Evolutionary conservation across 1,140 invertebrate genomes (phyloP), one percentile per base, ranked within the genome.

Genomic region (Lepidurus couesii): DNA sequence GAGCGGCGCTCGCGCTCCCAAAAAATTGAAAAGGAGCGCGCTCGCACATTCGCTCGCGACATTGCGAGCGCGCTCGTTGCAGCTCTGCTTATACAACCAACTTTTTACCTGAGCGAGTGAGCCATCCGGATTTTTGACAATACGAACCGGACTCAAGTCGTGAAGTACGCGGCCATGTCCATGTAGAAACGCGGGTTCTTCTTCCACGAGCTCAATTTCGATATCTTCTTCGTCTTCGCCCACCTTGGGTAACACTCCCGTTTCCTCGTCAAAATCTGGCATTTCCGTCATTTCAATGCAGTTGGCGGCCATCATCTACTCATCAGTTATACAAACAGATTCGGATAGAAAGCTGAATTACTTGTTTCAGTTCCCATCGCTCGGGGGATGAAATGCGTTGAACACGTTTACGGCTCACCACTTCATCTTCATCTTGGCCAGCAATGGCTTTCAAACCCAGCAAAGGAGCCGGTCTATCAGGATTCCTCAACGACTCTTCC

Each of bases 71-170:
- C n/a, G n/a, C n/a, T n/a, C n/a, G n/a, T n/a, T n/a, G 5, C 34
- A 34, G 34, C 34, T 34, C n/a, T 34, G 34, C 34, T 34, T 34
- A 3, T 34, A 34, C 34, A 34, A 34, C 34, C 3, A 34, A 4
- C 3, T 4, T 34, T 34, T 34, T 79, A 80, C 53, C 77, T 95
- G 98, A 0, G 97, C 97, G 21, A 99, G 86, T 0, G 96, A 98
- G 0, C 98, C 98, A 87, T 98, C 96, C 10, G 98, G 98, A 88
- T 99, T 99, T 86, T 99, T 99, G 0, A 99, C 97, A 82, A 99
- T 99, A 83, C 98, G 89, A 6, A 93, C 90, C 2, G 98, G 98
- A 82, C 95, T 97, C 0, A 99, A 86, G 84, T 99, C 97, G 80
- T 96, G 92, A 1, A 96, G 84, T 0, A 94, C 92, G 81, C 94